Evolutionary conservation across 1,140 invertebrate species (phyloP), one percentile per base, ranked within the genome.

Genomic region (Drosophila varians): DNA sequence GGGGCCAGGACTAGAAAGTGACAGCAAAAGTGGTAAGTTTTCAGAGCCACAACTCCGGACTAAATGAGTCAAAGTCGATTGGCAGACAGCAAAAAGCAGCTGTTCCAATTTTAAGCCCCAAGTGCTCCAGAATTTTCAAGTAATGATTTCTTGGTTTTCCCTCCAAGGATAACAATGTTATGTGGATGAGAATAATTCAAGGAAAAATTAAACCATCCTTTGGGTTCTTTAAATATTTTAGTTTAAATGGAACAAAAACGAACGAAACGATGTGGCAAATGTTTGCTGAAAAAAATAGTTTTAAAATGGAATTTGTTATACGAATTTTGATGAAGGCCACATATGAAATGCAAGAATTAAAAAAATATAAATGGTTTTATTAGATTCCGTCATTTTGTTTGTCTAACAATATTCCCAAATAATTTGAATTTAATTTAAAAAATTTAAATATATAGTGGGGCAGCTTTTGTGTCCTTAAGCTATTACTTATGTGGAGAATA

Each of bases 71-170:
- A 57, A 47, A 47, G 53, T 46, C 70, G 60, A 18, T 38, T 40
- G 14, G 46, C 7, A 36, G 8, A 3, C 8, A 23, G 46, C 2
- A 8, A n/a, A 31, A 23, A 40, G 26, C 28, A 86, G 69, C 60
- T 86, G 80, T 60, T 80, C 46, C 55, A 86, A 80, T 86, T 86
- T 80, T 28, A 66, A 45, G 80, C 68, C 56, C 68, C 62, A 64
- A 77, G 55, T 62, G 58, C 64, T 28, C 57, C 69, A 45, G 40
- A 28, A 42, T 36, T 62, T 48, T 36, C 5, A 43, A 12, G 36
- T 72, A 72, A 72, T 62, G 61, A 61, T 66, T 66, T 25, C 26
- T 26, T 18, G 38, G 31, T 36, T 45, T 66, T 16, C 16, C 7
- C 6, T 16, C n/a, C 14, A 42, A 38, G 36, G 38, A 42, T 18